Percentiles rank a stretch among this genome's conserved stretches.
These are phyloP conservation scores for Isoperla grammatica DNA, from an alignment of 2,888 invertebrate genomes.

Conservation along the genomic window DNA sequence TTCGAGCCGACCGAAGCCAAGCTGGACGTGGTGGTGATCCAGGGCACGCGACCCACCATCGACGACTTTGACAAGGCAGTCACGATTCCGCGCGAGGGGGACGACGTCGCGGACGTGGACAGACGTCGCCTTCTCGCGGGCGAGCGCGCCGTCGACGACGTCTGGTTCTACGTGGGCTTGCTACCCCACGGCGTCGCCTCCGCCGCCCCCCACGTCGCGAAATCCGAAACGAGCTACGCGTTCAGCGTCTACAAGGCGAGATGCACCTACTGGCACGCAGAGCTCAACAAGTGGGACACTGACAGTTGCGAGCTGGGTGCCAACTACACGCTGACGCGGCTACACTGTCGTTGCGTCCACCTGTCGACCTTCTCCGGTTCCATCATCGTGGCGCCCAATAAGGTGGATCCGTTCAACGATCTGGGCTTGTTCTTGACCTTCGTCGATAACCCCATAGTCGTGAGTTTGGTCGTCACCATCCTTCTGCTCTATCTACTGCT, in stretches of 20 bases:
- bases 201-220: neutral
- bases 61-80: neutral
- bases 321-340: conserved; percentile 1
- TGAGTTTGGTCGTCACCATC: conserved; percentile 24
- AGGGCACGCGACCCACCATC: neutral
- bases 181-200: conserved; percentile 3
- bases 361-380: conserved; percentile 31
- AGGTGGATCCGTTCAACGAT: conserved; percentile 28
- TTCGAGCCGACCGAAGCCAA: neutral
- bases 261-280: neutral
- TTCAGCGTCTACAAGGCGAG: neutral
- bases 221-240: neutral
- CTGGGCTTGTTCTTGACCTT: conserved; percentile 28
- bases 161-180: conserved; percentile 9
- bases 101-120: neutral
- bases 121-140: neutral
- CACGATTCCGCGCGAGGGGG: neutral
- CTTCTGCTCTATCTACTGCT: conserved; percentile 29
- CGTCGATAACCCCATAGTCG: conserved; percentile 29
- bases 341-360: conserved; percentile 31
- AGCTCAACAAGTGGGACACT: neutral
- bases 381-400: conserved; percentile 27
- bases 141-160: neutral
- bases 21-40: neutral
- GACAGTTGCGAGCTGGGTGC: conserved; percentile 6